Percentiles rank a stretch among this genome's conserved stretches.
Evolutionary conservation across 2,797 vertebrate genomes (phyloP).

Genomic region (Picus viridis): DNA sequence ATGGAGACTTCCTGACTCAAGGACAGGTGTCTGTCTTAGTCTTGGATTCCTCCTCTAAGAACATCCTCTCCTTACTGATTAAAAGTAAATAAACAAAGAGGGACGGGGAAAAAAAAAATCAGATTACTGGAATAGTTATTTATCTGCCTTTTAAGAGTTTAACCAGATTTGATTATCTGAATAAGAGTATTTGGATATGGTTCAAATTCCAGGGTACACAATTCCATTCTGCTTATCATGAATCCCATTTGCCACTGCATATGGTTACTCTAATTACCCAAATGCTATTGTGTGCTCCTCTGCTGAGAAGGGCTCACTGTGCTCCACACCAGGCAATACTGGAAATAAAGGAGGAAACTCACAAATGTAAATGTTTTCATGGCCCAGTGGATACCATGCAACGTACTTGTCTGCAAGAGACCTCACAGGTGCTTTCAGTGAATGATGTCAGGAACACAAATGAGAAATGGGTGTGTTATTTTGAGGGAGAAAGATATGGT

Average conservation of each 20-base stretch:
- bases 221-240: conserved; percentile 55
- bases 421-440: not conserved
- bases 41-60: not conserved
- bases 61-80: not conserved
- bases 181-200: conserved; percentile 50
- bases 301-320: not conserved
- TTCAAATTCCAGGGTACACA: conserved; percentile 63
- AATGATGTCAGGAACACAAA: not conserved
- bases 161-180: conserved; percentile 63
- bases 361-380: not conserved
- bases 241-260: conserved; percentile 66
- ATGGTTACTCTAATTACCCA: conserved; percentile 45
- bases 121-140: conserved; percentile 28
- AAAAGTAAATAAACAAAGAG: conserved; percentile 36
- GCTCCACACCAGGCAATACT: not conserved
- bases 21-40: not conserved
- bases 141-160: conserved; percentile 62
- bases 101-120: not conserved
- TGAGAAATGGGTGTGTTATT: accelerated
- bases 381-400: not conserved
- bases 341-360: not conserved
- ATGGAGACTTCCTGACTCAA: not conserved
- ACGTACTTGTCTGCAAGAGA: not conserved
- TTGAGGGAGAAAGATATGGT: not conserved
- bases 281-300: conserved; percentile 35